Evolutionary conservation across 2,113 vertebrate genomes (phyloP), one percentile per base, ranked within the genome.

Genomic region (Laterallus jamaicensis): DNA sequence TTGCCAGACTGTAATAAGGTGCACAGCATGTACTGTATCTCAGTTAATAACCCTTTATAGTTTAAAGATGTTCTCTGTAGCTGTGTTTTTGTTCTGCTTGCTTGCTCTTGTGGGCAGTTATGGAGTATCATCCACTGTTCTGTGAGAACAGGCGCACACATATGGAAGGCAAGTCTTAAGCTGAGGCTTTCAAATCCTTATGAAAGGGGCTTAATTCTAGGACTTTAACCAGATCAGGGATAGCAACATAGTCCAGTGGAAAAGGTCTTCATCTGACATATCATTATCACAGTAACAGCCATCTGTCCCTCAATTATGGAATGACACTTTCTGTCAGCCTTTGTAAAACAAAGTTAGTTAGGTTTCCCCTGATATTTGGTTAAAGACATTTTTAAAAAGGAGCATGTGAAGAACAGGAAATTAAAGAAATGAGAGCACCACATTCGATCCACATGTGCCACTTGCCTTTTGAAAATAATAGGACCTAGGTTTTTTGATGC

Each of bases 141-240:
- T 82, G 54, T 68, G 66, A 49, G 68, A 93, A 21, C 15, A 82
- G 29, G 70, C 74, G 29, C 67, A 66, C 74, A 29, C 70, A 69
- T 79, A 82, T 31, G 67, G 82, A 82, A 55, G 62, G 52, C 54
- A 76, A 52, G 18, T 56, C 52, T 90, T 88, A 92, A 95, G 87
- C 67, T 76, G 35, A 28, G 50, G 71, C 63, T 88, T 64, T 76
- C 63, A 94, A 92, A 95, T 87, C 62, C 67, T 90, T 68, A 31
- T 82, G 90, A 95, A 91, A 71, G 90, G 70, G 39, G 32, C 91
- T 94, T 94, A 91, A 91, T 92, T 95, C 78, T 54, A 37, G 47
- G 81, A 92, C 35, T 92, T 95, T 44, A 89, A 87, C 35, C 28
- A 85, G 86, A 68, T 87, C 77, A 71, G 49, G 35, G 37, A 8